Conservation (phyloP, 2,113 vertebrate genomes). For the Patagioenas fasciata region DNA sequence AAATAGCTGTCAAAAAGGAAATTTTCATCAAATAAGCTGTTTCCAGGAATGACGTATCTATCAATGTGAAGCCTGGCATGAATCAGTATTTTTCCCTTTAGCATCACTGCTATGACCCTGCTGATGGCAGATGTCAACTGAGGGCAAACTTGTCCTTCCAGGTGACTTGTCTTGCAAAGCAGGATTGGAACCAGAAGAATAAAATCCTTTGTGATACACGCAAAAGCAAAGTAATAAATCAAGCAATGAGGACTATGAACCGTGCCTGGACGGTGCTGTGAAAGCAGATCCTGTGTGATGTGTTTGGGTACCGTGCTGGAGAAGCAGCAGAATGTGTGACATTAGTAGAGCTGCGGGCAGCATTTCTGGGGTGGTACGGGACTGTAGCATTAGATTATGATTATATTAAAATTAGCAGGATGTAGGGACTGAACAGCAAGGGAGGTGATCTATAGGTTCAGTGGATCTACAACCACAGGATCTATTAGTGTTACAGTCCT, state of each 20-base stretch:
- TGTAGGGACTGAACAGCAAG: no score
- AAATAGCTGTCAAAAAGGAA: neutral
- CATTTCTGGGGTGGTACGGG: neutral
- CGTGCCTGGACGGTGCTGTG: neutral
- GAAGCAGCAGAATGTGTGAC: fast-evolving
- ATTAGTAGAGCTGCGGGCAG: fast-evolving
- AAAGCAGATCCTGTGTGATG: neutral
- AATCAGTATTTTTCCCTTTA: neutral
- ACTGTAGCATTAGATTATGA: neutral
- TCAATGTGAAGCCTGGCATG: neutral
- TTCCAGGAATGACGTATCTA: neutral
- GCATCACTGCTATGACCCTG: neutral
- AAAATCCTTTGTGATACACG: neutral
- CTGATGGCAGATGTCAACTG: neutral
- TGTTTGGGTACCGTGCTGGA: neutral
- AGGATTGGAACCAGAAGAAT: neutral
- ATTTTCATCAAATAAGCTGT: neutral
- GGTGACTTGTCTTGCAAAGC: neutral
- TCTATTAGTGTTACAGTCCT: neutral
- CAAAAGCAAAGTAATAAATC: neutral
- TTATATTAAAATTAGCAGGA: neutral
- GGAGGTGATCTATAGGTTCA: fast-evolving
- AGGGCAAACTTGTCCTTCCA: neutral
- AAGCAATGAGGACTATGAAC: no score
- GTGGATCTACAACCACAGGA: neutral